These are phyloP conservation scores for Zaprionus vittiger DNA, from an alignment of 1,140 invertebrate genomes.

Conservation along the genomic window DNA sequence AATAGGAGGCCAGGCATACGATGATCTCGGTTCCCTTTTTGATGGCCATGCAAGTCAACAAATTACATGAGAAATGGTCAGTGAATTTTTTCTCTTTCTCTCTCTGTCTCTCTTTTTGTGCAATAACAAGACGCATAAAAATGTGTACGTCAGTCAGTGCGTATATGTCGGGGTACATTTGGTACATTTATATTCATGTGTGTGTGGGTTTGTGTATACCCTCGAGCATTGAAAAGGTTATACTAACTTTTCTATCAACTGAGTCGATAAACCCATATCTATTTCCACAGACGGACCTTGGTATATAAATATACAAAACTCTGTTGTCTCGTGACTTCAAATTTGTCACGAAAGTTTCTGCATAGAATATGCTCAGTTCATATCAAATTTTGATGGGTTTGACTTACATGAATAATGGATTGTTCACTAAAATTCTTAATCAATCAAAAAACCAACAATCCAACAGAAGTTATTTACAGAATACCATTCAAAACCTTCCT, in stretches of 20 bases:
- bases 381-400: not conserved
- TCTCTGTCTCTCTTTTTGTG: not conserved
- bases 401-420: too few relatives aligned
- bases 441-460: not conserved
- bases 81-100: slow-evolving; percentile 4
- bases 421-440: too few relatives aligned
- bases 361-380: not conserved
- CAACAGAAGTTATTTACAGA: too few relatives aligned
- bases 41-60: slow-evolving; percentile 44
- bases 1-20: not conserved
- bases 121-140: slow-evolving; percentile 34
- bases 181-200: slow-evolving; percentile 10
- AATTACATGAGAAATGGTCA: slow-evolving; percentile 44
- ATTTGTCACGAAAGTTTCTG: not conserved
- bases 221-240: not conserved
- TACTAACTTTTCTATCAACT: not conserved
- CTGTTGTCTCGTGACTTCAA: not conserved
- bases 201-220: not conserved
- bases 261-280: not conserved
- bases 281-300: too few relatives aligned
- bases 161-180: not conserved
- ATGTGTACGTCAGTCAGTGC: slow-evolving; percentile 7
- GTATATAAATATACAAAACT: too few relatives aligned
- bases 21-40: slow-evolving; percentile 25
- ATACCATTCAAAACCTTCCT: too few relatives aligned